Base-by-base conservation (phyloP, 2,113 vertebrate species). In the Austrofundulus limnaeus region DNA sequence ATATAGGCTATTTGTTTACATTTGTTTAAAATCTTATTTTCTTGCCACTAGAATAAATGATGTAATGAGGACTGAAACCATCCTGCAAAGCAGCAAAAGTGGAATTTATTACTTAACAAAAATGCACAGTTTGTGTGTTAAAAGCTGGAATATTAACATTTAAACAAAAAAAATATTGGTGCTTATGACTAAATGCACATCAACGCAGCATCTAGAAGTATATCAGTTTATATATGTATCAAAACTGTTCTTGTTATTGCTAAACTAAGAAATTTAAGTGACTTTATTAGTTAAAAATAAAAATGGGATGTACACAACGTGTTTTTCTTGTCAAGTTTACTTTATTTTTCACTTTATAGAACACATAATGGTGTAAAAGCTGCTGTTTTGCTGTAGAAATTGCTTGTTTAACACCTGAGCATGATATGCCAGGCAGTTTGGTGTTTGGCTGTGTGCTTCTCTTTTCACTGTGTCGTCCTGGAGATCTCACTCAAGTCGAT, bases 401-500 rank as follows among this genome's bases (percentile, higher is more conserved):
- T 59, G 51, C 5, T 59, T 59, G 23, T 74, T 51, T 34, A 20
- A 47, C 64, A 37, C 45, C 60, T 43, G 61, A 53, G 58, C 57
- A 28, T 28, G 28, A 75, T 72, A 50, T 66, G 53, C 1, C 28
- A 24, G 51, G 34, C 21, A 13, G 65, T 48, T 45, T 45, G 60
- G 31, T 42, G 45, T 85, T 73, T 68, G 48, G 48, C 54, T 8
- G 2, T 23, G 48, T 31, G 0, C 17, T 39, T 75, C 48, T 66
- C 65, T 81, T 82, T 63, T 76, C 66, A 5, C 43, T 20, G 68
- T 58, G 72, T 61, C 13, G 61, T 80, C 66, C 73, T 42, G 73
- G 58, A 81, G 61, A 72, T 70, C 67, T 55, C 21, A 61, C 23
- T 53, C 39, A 13, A 77, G 80, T 87, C 86, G 81, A 88, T 90